These are phyloP conservation scores for Seriola aureovittata DNA, from an alignment of 2,113 vertebrate genomes.

Conservation along the genomic window DNA sequence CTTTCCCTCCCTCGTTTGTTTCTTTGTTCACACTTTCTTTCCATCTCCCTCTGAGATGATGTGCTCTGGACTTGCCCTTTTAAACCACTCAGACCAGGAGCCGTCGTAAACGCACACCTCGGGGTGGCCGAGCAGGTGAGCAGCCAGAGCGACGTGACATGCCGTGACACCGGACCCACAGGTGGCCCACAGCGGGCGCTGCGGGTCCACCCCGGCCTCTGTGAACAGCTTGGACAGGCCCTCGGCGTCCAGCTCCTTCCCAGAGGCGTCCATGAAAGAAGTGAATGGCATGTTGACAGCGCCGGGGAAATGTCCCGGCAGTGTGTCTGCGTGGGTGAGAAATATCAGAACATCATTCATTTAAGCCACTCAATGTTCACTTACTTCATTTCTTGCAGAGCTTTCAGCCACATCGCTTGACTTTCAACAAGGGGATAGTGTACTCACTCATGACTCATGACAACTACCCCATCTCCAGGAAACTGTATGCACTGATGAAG, in stretches of 20 bases:
- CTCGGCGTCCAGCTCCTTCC: slow-evolving; percentile 86
- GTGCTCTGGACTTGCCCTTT: slow-evolving; percentile 87
- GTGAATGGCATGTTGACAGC: slow-evolving; percentile 91
- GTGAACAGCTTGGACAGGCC: slow-evolving; percentile 87
- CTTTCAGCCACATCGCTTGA: background rate
- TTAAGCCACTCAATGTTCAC: background rate
- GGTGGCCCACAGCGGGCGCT: slow-evolving; percentile 85
- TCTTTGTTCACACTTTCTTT: slow-evolving; percentile 81
- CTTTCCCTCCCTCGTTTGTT: no score
- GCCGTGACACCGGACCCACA: slow-evolving; percentile 96
- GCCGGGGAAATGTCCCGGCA: slow-evolving; percentile 92
- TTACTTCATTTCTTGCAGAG: background rate
- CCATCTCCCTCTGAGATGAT: slow-evolving; percentile 90
- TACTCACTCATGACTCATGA: background rate
- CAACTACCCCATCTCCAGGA: background rate
- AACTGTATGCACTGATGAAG: background rate
- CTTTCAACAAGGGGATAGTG: background rate
- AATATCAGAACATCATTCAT: background rate
- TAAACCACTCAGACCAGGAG: slow-evolving; percentile 95
- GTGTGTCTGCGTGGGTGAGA: slow-evolving; percentile 81
- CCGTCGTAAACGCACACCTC: slow-evolving; percentile 91
- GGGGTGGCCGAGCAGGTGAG: slow-evolving; percentile 90
- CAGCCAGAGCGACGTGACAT: slow-evolving; percentile 90
- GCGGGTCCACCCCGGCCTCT: slow-evolving; percentile 86
- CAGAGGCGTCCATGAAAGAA: slow-evolving; percentile 87